Percentiles rank a stretch among this genome's conserved stretches.
Evolutionary conservation across 1,140 invertebrate genomes (phyloP).

Genomic region (Elymnias hypermnestra): DNA sequence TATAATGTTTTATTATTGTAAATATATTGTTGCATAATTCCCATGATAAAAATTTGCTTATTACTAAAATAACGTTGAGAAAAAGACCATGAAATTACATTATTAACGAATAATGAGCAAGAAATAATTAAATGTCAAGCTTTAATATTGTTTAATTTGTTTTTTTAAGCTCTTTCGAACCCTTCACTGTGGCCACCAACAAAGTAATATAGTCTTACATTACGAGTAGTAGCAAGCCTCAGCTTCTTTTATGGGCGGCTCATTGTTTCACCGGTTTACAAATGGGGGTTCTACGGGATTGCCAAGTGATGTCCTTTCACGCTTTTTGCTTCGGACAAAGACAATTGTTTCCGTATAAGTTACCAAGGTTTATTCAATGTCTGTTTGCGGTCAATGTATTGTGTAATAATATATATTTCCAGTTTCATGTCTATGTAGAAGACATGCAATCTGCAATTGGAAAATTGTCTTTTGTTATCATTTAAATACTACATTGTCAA

Average conservation of each 20-base stretch:
- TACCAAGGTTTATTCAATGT: conserved; percentile 20
- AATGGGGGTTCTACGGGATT: conserved; percentile 31
- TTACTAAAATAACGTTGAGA: too few relatives aligned
- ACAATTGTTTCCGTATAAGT: conserved; percentile 44
- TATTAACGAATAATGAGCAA: background rate
- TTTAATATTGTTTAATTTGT: background rate
- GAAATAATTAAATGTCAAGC: background rate
- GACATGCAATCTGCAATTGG: too few relatives aligned
- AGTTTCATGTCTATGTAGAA: too few relatives aligned
- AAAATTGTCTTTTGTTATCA: too few relatives aligned
- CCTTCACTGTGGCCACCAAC: background rate
- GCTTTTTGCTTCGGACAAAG: conserved; percentile 44
- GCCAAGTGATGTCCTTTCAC: conserved; percentile 53
- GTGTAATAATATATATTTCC: too few relatives aligned
- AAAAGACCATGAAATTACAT: too few relatives aligned
- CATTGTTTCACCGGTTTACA: conserved; percentile 41
- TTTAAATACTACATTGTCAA: too few relatives aligned
- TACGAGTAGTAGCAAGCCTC: conserved; percentile 16
- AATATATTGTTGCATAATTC: too few relatives aligned
- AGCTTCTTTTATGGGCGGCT: conserved; percentile 32
- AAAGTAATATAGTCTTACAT: conserved; percentile 10
- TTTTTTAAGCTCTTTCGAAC: background rate
- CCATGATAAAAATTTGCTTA: too few relatives aligned
- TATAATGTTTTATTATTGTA: too few relatives aligned
- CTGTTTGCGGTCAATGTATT: background rate